phyloP scores from a whole-genome alignment of 2,888 invertebrate species.

The Andrena haemorrhoa region DNA sequence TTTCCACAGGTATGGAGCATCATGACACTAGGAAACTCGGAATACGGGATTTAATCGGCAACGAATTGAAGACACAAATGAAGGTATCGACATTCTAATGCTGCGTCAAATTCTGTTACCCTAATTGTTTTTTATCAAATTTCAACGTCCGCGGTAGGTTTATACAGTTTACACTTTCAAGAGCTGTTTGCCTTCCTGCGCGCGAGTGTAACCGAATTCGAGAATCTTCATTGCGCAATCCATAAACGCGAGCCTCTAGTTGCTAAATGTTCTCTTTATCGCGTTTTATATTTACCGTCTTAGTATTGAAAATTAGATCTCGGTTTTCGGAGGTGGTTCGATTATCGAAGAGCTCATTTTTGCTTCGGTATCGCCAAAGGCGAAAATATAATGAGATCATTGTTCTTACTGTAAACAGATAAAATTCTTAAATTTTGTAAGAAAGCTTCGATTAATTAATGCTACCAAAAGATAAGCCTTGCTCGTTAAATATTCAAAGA shows the following conservation, averaged over 20 bases:
- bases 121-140: background rate
- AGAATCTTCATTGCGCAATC: too few species aligned
- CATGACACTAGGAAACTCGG: background rate
- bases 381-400: too few species aligned
- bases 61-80: constrained; percentile 68
- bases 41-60: constrained; percentile 50
- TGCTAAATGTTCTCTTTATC: background rate
- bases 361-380: too few species aligned
- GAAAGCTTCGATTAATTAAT: too few species aligned
- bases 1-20: background rate
- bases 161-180: too few species aligned
- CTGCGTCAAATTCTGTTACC: background rate
- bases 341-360: too few species aligned
- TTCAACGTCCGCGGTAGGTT: too few species aligned
- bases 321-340: background rate
- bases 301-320: background rate
- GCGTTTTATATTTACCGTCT: background rate
- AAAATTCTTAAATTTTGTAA: background rate
- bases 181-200: too few species aligned
- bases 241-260: too few species aligned
- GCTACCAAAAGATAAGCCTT: too few species aligned
- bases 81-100: constrained; percentile 61
- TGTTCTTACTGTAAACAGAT: background rate
- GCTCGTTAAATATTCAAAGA: background rate
- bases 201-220: too few species aligned